Percentiles rank a stretch among this genome's conserved stretches.
These are phyloP conservation scores for Biston stratarius DNA, from an alignment of 2,888 invertebrate genomes.

Conservation along the genomic window DNA sequence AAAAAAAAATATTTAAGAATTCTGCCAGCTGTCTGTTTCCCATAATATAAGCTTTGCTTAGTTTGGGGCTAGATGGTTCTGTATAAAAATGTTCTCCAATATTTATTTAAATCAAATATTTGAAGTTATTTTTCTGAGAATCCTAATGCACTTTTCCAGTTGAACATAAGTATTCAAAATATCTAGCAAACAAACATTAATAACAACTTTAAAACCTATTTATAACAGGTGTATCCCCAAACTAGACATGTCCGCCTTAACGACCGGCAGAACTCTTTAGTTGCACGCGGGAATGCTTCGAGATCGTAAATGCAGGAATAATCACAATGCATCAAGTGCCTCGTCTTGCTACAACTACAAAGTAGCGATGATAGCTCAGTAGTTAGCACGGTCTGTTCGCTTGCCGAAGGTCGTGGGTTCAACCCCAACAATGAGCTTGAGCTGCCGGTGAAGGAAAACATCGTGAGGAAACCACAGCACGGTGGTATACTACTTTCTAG, in stretches of 20 bases:
- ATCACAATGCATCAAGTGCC: slow-evolving; percentile 69
- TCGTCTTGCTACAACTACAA: slow-evolving; percentile 40
- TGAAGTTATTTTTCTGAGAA: not conserved
- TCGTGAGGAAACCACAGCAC: too few relatives aligned
- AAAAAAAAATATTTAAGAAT: too few relatives aligned
- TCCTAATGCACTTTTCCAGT: slow-evolving; percentile 1
- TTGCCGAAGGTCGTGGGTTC: not conserved
- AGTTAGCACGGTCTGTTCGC: not conserved
- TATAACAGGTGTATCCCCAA: slow-evolving; percentile 58
- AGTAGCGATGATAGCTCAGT: not conserved
- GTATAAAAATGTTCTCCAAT: too few relatives aligned
- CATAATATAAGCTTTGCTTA: too few relatives aligned
- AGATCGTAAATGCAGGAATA: slow-evolving; percentile 71
- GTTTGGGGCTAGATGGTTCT: too few relatives aligned
- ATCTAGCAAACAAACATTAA: slow-evolving; percentile 51
- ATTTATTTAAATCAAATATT: too few relatives aligned
- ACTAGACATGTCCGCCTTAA: slow-evolving; percentile 68
- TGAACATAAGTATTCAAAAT: slow-evolving; percentile 13
- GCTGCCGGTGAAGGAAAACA: too few relatives aligned
- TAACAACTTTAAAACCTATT: slow-evolving; percentile 60
- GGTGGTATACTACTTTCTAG: too few relatives aligned
- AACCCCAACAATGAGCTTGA: too few relatives aligned
- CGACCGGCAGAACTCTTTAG: slow-evolving; percentile 63
- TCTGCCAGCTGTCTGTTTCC: too few relatives aligned
- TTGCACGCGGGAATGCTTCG: slow-evolving; percentile 62